Base-by-base conservation (phyloP, 2,797 vertebrate species). In the Oceanodroma leucorhoa region DNA sequence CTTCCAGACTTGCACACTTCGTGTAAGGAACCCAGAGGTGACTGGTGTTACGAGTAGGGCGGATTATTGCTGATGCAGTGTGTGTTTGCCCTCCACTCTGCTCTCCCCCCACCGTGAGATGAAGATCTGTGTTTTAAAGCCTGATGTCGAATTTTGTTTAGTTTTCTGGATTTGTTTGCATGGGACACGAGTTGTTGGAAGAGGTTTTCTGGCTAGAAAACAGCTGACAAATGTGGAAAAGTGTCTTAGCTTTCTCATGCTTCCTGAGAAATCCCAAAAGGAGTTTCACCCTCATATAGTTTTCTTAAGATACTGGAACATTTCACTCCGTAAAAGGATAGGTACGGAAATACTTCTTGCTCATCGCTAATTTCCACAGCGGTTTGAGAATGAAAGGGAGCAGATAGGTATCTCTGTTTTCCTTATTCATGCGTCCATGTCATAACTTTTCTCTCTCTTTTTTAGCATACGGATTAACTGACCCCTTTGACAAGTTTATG, bases 381-480 rank as follows among this genome's bases (percentile, higher is more conserved):
- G 0, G 3, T 79, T 82, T 83, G 70, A 83, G 76, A 46, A 55
- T 87, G 46, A 87, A 89, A 93, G 41, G 9, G 22, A 76, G 67
- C 69, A 36, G 53, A 50, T 9, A 29, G 57, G 10, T 79, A 23
- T 69, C 50, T 78, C 62, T 65, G 27, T 79, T 95, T 91, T 89
- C 55, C 48, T 73, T 80, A 48, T 48, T 89, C 66, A 76, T 70
- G 55, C 45, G 8, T 64, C 19, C 6, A 20, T 71, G 45, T 94
- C 71, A 6, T 86, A 92, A 96, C 67, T 91, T 83, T 73, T 81
- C 24, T 71, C 50, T 86, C 85, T 54, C 34, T 77, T 86, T 77
- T 97, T 96, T 64, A 98, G 98, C 95, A 94, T 84, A 93, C 5
- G 97, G 98, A 98, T 98, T 98, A 97, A 98, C 93, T 97, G 97